Conservation (phyloP, 2,888 invertebrate species). For the Ornithoptera priamus region DNA sequence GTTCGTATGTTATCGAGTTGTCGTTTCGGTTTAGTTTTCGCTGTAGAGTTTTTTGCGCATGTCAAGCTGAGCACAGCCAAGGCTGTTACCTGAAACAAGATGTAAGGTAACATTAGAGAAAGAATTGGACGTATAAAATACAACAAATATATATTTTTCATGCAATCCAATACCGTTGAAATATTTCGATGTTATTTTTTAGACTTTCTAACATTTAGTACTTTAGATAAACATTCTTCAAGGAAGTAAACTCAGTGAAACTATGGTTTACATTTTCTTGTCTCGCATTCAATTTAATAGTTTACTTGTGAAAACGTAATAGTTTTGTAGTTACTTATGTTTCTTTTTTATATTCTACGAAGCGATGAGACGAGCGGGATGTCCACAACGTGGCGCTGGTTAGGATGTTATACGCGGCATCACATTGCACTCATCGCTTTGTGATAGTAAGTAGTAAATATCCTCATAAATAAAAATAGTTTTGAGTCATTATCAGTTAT, state of each 20-base stretch:
- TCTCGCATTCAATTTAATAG: too few relatives aligned
- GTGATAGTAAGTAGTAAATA: too few relatives aligned
- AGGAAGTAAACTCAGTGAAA: not conserved
- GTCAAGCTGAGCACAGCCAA: slow-evolving; percentile 77
- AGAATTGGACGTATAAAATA: not conserved
- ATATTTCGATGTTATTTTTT: not conserved
- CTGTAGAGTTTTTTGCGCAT: slow-evolving; percentile 70
- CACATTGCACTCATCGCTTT: too few relatives aligned
- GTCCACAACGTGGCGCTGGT: too few relatives aligned
- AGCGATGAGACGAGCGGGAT: too few relatives aligned
- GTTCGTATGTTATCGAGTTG: slow-evolving; percentile 76
- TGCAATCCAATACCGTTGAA: not conserved
- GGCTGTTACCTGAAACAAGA: slow-evolving; percentile 79
- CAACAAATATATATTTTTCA: not conserved
- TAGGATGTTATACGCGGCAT: too few relatives aligned
- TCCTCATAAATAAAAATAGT: too few relatives aligned
- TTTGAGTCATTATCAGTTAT: too few relatives aligned
- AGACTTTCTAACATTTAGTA: not conserved
- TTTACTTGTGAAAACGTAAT: too few relatives aligned
- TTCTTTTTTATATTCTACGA: too few relatives aligned
- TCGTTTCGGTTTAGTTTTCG: slow-evolving; percentile 76
- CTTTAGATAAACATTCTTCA: not conserved
- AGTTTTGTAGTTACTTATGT: too few relatives aligned
- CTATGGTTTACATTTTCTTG: not conserved
- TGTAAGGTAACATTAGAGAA: slow-evolving; percentile 30